phyloP scores from a whole-genome alignment of 2,888 invertebrate genomes.

The Drosophila eohydei region DNA sequence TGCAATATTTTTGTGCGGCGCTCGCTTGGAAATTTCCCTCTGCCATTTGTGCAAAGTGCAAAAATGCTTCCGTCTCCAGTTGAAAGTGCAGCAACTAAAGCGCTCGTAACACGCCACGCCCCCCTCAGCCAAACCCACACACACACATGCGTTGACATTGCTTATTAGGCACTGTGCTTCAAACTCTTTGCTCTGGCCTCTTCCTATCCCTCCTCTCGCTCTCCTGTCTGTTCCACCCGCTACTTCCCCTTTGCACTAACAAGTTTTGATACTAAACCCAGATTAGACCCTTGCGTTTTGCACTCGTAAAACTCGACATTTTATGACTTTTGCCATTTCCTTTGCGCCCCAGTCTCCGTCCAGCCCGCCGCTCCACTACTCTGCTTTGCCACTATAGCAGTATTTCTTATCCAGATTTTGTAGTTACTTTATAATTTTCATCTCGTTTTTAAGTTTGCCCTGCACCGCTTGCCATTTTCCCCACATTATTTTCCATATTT shows the following conservation, averaged over 20 bases:
- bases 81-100: conserved; percentile 51
- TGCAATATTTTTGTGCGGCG: conserved; percentile 68
- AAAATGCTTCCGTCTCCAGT: conserved; percentile 72
- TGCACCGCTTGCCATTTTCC: conserved; percentile 36
- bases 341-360: conserved; percentile 31
- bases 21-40: conserved; percentile 48
- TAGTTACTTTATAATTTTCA: conserved; percentile 81
- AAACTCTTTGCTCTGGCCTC: conserved; percentile 10
- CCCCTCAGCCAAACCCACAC: background rate
- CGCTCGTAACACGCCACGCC: conserved; percentile 20
- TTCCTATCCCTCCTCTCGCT: background rate
- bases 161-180: conserved; percentile 61
- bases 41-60: conserved; percentile 75
- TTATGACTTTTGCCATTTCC: conserved; percentile 82
- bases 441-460: conserved; percentile 68
- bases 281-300: conserved; percentile 82
- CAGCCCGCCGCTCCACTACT: conserved; percentile 3
- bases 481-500: conserved; percentile 69
- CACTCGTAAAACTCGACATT: conserved; percentile 82
- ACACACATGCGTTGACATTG: conserved; percentile 75
- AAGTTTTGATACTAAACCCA: conserved; percentile 79
- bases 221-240: background rate
- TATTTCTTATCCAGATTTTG: conserved; percentile 77
- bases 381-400: background rate
- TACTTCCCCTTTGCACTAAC: conserved; percentile 51